Evolutionary conservation across 2,113 vertebrate genomes (phyloP).

Genomic region (Psophia crepitans): DNA sequence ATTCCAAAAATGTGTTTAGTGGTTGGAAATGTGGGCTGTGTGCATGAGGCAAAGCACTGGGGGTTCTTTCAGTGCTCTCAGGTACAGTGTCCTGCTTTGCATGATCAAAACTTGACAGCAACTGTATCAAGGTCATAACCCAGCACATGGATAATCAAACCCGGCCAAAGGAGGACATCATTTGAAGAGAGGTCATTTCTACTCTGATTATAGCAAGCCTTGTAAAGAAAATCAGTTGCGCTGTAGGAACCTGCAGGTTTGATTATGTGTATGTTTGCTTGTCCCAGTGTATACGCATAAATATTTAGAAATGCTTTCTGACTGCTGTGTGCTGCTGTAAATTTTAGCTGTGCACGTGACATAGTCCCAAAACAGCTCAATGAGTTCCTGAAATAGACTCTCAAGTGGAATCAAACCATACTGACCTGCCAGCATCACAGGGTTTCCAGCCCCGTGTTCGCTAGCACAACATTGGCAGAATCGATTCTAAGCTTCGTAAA

Average conservation of each 20-base stretch:
- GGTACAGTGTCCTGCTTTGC: neutral
- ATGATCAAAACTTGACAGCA: neutral
- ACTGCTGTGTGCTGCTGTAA: neutral
- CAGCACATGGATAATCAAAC: neutral
- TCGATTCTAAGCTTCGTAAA: neutral
- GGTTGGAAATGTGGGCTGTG: neutral
- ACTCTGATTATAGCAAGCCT: neutral
- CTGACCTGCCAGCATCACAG: neutral
- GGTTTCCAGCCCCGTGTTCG: neutral
- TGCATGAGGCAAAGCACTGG: neutral
- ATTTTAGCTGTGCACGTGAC: neutral
- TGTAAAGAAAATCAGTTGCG: neutral
- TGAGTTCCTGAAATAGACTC: neutral
- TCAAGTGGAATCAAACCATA: neutral
- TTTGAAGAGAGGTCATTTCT: neutral
- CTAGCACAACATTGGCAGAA: neutral
- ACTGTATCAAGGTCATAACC: neutral
- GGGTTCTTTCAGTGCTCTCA: no score
- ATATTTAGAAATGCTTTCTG: slow-evolving; percentile 10
- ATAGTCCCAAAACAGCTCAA: neutral
- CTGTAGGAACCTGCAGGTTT: neutral
- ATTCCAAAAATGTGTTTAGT: neutral
- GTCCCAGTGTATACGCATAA: neutral
- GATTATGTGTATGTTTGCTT: neutral
- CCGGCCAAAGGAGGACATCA: neutral